Percentiles rank a stretch among this genome's conserved stretches.
Conservation (phyloP, 2,888 invertebrate genomes). For the Agrotis puta region DNA sequence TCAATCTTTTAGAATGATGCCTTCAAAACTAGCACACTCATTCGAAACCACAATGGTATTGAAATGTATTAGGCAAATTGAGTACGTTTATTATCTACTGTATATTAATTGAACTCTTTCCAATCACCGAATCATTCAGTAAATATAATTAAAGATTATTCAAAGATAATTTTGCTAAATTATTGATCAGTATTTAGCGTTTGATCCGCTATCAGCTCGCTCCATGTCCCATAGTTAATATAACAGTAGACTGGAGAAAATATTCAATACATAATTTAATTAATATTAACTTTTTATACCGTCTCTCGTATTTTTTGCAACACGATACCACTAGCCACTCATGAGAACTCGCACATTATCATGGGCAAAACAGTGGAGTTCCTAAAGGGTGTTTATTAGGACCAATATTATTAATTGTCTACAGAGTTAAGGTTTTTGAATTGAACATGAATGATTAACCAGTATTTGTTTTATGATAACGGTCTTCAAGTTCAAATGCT, state of each 20-base stretch:
- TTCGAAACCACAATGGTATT: background rate
- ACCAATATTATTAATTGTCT: conserved; percentile 7
- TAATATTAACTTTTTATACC: conserved; percentile 62
- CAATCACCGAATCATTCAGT: background rate
- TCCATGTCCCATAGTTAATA: conserved; percentile 35
- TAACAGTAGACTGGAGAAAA: conserved; percentile 65
- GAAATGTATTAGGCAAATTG: background rate
- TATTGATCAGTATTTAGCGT: background rate
- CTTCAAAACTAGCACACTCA: background rate
- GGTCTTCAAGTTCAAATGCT: conserved; percentile 11
- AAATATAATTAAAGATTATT: background rate
- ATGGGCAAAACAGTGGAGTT: conserved; percentile 10
- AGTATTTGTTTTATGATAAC: conserved; percentile 24
- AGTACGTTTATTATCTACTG: background rate
- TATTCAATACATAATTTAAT: conserved; percentile 71
- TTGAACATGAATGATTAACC: conserved; percentile 11
- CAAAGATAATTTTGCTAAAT: background rate
- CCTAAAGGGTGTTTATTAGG: conserved; percentile 18
- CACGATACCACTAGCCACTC: conserved; percentile 19
- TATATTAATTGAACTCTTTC: background rate
- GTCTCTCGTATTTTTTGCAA: conserved; percentile 50
- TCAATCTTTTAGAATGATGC: background rate
- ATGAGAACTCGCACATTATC: conserved; percentile 46
- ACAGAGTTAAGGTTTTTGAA: background rate
- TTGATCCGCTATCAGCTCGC: conserved; percentile 48